Evolutionary conservation across 2,797 vertebrate species (phyloP).

Genomic region (Dendrocincla tyrannina): DNA sequence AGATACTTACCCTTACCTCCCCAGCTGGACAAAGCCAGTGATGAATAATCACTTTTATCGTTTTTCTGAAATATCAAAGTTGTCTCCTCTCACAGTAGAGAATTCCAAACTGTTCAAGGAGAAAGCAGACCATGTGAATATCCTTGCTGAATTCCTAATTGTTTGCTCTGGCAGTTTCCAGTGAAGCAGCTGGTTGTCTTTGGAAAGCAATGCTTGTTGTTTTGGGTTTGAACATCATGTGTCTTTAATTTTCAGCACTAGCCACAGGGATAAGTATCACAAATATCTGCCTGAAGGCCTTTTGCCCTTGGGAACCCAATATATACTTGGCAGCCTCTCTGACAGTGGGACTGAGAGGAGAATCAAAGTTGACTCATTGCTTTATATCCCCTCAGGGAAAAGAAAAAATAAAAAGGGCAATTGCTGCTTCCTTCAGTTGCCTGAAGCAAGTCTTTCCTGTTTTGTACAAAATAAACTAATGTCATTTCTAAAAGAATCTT

Average conservation of each 20-base stretch:
- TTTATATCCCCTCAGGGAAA: not conserved
- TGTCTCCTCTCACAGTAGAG: not conserved
- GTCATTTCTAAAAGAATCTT: not conserved
- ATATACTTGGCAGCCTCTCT: slow-evolving; percentile 40
- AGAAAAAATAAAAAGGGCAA: slow-evolving; percentile 30
- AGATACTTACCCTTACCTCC: not conserved
- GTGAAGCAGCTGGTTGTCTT: slow-evolving; percentile 50
- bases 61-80: not conserved
- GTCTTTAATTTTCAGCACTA: slow-evolving; percentile 61
- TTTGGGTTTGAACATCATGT: slow-evolving; percentile 52
- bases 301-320: slow-evolving; percentile 49
- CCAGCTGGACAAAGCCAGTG: not conserved
- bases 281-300: slow-evolving; percentile 56
- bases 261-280: slow-evolving; percentile 37
- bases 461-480: slow-evolving; percentile 1
- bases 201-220: slow-evolving; percentile 35
- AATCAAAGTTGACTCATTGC: slow-evolving; percentile 44
- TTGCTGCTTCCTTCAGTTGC: slow-evolving; percentile 33
- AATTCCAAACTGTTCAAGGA: not conserved
- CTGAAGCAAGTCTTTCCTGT: slow-evolving; percentile 7
- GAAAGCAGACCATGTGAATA: not conserved
- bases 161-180: slow-evolving; percentile 50
- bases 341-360: not conserved
- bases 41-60: not conserved
- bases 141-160: not conserved